Base-by-base conservation (phyloP, 2,888 invertebrate genomes). In the Germaria angustata region DNA sequence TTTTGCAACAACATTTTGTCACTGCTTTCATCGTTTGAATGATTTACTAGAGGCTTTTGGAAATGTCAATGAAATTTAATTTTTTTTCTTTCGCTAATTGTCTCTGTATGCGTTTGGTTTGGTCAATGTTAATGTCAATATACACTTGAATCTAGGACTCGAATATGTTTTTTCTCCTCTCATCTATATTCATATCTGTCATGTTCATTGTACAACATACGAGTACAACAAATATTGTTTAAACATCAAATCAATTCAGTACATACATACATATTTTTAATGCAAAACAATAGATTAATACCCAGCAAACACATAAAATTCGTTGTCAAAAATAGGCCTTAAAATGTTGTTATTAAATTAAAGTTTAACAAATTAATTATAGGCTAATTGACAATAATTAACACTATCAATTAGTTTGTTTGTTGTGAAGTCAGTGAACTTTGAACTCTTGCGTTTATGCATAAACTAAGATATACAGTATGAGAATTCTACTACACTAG, bases 191-290 rank as follows among this genome's bases (percentile, higher is more conserved):
- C n/a, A n/a, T n/a, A n/a, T n/a, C n/a, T n/a, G n/a, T n/a, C 20
- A 57, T 65, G 65, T 65, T 59, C 65, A 57, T n/a, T 81, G 71
- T 59, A 13, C 2, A 51, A 44, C 53, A 76, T n/a, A n/a, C n/a
- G n/a, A n/a, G n/a, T 51, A 66, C 51, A 59, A 71, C 76, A 51
- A 71, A 81, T 76, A 71, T 76, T 76, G 69, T 80, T 76, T 71
- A 80, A 57, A 61, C 57, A 41, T 65, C 69, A 76, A 49, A 8
- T 57, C 80, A 63, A 65, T n/a, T 80, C 80, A 69, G 13, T 65
- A 63, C 34, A 49, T n/a, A 66, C 39, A 17, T 9, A 36, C n/a
- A 61, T 6, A 72, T n/a, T n/a, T n/a, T n/a, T n/a, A n/a, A n/a
- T n/a, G n/a, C 13, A 61, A 49, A 36, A 4, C 8, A 39, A 28